Conservation (phyloP, 2,113 vertebrate species). For the Cercocebus atys region DNA sequence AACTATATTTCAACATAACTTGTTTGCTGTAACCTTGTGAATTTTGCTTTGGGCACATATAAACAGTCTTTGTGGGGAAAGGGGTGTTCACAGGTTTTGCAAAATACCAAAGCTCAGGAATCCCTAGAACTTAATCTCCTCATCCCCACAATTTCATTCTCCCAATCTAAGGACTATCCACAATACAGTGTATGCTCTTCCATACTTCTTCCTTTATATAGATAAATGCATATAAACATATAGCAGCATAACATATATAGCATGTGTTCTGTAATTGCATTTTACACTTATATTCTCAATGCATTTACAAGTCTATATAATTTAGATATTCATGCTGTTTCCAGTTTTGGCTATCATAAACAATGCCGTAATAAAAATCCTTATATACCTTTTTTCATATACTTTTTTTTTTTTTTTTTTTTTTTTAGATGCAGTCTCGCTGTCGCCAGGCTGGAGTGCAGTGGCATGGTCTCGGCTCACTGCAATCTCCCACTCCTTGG, state of each 20-base stretch:
- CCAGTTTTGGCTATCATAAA: not conserved
- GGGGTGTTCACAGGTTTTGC: not conserved
- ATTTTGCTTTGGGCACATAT: slow-evolving; percentile 22
- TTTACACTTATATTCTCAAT: not conserved
- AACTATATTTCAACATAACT: not conserved
- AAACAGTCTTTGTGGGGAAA: not conserved
- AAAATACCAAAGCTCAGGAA: slow-evolving; percentile 34
- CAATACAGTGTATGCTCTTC: not conserved
- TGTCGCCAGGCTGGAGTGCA: no score
- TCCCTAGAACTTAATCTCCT: not conserved
- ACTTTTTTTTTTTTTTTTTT: not conserved
- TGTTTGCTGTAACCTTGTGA: not conserved
- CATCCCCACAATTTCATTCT: not conserved
- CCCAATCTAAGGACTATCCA: not conserved
- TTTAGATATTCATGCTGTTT: not conserved
- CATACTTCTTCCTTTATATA: not conserved
- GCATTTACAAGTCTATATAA: not conserved
- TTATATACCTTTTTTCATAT: not conserved
- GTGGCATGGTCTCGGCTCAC: no score
- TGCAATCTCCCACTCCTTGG: no score
- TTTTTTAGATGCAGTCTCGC: no score
- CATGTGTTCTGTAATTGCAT: not conserved
- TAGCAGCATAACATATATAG: not conserved
- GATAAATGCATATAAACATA: not conserved
- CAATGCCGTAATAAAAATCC: not conserved